Percentiles rank a stretch among this genome's conserved stretches.
phyloP scores from a whole-genome alignment of 1,140 invertebrate genomes.

The Oscheius sp. region DNA sequence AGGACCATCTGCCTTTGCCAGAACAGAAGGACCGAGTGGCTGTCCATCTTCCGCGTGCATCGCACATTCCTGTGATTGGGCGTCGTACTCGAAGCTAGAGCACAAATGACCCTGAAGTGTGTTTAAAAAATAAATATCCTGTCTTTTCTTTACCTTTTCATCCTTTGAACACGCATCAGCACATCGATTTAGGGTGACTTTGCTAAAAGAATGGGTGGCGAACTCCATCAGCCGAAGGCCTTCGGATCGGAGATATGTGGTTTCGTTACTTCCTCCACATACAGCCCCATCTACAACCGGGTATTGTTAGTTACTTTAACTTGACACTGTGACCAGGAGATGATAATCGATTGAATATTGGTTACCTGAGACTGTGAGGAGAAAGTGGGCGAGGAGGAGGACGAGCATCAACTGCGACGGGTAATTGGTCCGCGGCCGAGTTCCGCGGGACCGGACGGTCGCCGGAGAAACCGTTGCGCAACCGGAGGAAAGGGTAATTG shows the following conservation, averaged over 20 bases:
- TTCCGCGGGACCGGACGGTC: not conserved
- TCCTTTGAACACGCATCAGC: constrained; percentile 34
- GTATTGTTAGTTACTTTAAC: no score
- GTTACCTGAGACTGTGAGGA: not conserved
- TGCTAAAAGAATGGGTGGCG: constrained; percentile 26
- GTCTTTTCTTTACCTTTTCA: not conserved
- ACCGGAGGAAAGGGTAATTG: constrained; percentile 7
- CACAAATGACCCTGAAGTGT: constrained; percentile 39
- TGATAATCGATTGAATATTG: not conserved
- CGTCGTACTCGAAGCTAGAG: constrained; percentile 56
- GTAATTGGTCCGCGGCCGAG: not conserved
- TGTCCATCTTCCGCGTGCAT: constrained; percentile 50
- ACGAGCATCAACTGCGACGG: not conserved
- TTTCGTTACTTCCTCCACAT: constrained; percentile 23
- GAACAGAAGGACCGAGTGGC: constrained; percentile 51
- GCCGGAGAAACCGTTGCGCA: constrained; percentile 4
- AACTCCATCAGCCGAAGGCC: constrained; percentile 38
- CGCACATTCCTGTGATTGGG: constrained; percentile 47
- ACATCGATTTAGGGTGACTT: constrained; percentile 40
- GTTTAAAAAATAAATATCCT: not conserved
- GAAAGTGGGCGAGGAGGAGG: not conserved
- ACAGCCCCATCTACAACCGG: not conserved
- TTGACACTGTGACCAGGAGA: no score
- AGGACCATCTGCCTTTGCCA: constrained; percentile 42
- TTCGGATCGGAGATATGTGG: constrained; percentile 40